Evolutionary conservation across 2,888 invertebrate species (phyloP).

Genomic region (Saturnia pavonia): DNA sequence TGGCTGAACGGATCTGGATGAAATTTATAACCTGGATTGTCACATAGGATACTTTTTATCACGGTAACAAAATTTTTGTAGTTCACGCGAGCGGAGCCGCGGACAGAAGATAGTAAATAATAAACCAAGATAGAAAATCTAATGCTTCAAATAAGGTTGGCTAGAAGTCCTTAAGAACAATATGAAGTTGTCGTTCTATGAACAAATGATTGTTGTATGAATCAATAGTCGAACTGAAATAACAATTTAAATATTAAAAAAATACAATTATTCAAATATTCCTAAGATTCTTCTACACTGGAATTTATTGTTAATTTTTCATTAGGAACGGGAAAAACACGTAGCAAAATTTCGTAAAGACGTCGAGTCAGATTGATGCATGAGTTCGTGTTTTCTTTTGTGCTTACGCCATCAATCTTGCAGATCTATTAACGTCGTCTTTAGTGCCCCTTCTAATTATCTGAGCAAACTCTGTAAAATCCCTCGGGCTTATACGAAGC

Average conservation of each 20-base stretch:
- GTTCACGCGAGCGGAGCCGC: too few species aligned
- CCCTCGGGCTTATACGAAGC: conserved; percentile 39
- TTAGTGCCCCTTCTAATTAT: conserved; percentile 67
- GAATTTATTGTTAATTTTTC: conserved; percentile 21
- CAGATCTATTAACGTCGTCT: conserved; percentile 71
- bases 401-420: conserved; percentile 63
- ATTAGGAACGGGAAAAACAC: conserved; percentile 23
- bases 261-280: background rate
- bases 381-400: conserved; percentile 69
- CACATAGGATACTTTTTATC: too few species aligned
- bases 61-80: too few species aligned
- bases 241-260: background rate
- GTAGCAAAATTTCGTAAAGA: conserved; percentile 23
- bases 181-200: background rate
- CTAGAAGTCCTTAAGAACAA: background rate
- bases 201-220: background rate
- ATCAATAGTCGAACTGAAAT: background rate
- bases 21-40: too few species aligned
- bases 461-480: conserved; percentile 53
- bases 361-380: conserved; percentile 67
- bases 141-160: background rate
- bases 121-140: background rate
- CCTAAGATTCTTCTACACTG: conserved; percentile 1
- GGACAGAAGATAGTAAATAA: too few species aligned
- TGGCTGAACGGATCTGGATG: too few species aligned